Evolutionary conservation across 2,888 invertebrate species (phyloP).

Genomic region (Andricus quercusramuli): DNA sequence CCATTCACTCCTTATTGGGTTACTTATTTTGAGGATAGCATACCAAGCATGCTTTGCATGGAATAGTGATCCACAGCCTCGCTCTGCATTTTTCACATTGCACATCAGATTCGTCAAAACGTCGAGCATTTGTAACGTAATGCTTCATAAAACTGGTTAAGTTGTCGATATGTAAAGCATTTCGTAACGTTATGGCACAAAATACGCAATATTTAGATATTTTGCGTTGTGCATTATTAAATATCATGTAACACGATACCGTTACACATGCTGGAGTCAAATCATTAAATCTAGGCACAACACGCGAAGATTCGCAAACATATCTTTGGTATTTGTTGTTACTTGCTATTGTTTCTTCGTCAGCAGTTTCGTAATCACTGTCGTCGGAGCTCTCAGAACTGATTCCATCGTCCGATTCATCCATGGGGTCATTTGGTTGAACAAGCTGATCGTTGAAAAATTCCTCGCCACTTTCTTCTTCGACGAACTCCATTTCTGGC

Average conservation of each 20-base stretch:
- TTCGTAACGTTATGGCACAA: background rate
- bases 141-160: background rate
- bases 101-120: background rate
- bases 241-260: background rate
- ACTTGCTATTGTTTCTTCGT: background rate
- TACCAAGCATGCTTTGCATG: background rate
- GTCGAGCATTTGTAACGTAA: background rate
- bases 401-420: background rate
- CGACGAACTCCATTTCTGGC: background rate
- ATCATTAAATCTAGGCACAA: background rate
- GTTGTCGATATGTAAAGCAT: background rate
- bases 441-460: background rate
- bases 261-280: constrained; percentile 1
- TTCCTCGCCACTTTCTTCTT: background rate
- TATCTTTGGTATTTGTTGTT: background rate
- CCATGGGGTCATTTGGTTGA: background rate
- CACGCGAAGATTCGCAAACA: background rate
- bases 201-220: background rate
- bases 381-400: constrained; percentile 1
- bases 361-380: constrained; percentile 6
- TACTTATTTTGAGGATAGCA: background rate
- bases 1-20: background rate
- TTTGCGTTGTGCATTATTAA: background rate
- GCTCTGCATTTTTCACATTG: background rate
- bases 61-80: background rate